Conservation (phyloP, 2,113 vertebrate genomes). For the Aegotheles bennettii region DNA sequence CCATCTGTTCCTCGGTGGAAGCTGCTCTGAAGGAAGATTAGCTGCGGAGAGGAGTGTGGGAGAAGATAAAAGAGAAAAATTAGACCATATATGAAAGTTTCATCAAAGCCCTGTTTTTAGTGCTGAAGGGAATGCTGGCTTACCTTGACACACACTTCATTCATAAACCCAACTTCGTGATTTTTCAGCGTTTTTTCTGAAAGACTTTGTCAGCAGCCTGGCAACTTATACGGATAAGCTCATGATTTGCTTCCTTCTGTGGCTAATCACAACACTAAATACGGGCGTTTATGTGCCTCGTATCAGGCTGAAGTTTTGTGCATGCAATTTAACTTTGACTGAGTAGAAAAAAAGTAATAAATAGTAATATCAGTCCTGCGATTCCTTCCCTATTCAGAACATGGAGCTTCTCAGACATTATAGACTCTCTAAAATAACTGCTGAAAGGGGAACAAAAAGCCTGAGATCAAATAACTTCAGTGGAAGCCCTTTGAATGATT, state of each 20-base stretch:
- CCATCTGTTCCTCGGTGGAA: background rate
- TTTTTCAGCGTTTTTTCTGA: background rate
- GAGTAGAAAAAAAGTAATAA: background rate
- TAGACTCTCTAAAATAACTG: background rate
- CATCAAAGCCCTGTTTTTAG: conserved; percentile 34
- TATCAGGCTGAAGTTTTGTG: background rate
- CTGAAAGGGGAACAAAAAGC: background rate
- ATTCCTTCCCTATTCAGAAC: background rate
- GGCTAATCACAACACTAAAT: background rate
- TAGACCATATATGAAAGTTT: conserved; percentile 48
- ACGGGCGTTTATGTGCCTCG: background rate
- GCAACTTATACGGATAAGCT: background rate
- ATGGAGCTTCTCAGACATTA: background rate
- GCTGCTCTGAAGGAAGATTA: background rate
- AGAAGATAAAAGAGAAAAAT: conserved; percentile 60
- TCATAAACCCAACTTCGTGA: background rate
- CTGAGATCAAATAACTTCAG: background rate
- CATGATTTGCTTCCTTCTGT: background rate
- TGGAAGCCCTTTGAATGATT: background rate
- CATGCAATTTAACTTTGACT: background rate
- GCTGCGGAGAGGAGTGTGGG: background rate
- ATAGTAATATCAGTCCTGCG: background rate
- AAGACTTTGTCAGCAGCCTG: background rate
- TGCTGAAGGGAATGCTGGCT: background rate
- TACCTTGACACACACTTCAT: conserved; percentile 30